A percentile compares a stretch with the other conserved stretches of the same genome.
Evolutionary conservation across 2,888 invertebrate species (phyloP).

Genomic region (Coleophora flavipennella): DNA sequence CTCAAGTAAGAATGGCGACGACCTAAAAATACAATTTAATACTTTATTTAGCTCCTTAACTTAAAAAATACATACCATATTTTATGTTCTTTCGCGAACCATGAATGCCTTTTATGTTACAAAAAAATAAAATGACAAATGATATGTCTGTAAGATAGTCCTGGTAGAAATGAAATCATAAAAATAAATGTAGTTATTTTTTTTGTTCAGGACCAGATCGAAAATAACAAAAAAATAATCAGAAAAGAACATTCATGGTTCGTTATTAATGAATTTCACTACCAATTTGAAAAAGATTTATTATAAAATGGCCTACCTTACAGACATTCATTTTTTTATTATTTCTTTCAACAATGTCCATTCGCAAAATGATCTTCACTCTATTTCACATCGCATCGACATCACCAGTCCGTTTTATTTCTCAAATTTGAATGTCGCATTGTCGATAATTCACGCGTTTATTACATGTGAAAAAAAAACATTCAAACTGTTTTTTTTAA

Average conservation of each 20-base stretch:
- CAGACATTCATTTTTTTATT: conserved; percentile 54
- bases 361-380: conserved; percentile 64
- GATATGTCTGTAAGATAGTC: conserved; percentile 68
- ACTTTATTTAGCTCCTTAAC: not conserved
- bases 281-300: conserved; percentile 28
- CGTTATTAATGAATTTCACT: conserved; percentile 23
- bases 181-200: conserved; percentile 12
- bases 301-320: conserved; percentile 65
- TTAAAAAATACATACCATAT: not conserved
- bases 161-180: conserved; percentile 22
- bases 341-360: conserved; percentile 49
- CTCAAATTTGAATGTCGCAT: conserved; percentile 1
- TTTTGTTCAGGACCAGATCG: conserved; percentile 8
- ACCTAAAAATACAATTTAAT: conserved; percentile 31
- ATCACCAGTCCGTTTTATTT: conserved; percentile 11
- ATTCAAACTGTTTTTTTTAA: not conserved
- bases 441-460: conserved; percentile 5
- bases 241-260: conserved; percentile 59
- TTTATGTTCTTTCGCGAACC: conserved; percentile 34
- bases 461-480: not conserved
- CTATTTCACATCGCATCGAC: conserved; percentile 25
- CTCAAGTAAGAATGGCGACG: conserved; percentile 35
- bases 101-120: conserved; percentile 43
- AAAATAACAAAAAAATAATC: conserved; percentile 14
- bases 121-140: conserved; percentile 29